Base-by-base conservation (phyloP, 2,888 invertebrate genomes). In the Phyllotreta striolata region DNA sequence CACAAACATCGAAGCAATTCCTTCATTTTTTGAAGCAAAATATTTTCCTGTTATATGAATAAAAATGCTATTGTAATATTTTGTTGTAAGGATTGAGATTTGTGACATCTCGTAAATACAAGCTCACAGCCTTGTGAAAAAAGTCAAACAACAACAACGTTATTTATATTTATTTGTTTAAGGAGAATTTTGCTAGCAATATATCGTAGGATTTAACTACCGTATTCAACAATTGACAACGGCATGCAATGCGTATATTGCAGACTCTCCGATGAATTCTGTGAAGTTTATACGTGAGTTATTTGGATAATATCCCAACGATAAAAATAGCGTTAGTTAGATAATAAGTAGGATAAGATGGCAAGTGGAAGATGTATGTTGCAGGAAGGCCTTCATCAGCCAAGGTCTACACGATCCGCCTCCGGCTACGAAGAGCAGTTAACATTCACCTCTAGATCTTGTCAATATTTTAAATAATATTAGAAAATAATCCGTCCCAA, bases 391-490 rank as follows among this genome's bases (percentile, higher is more conserved):
- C 75, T 76, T 74, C 71, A 66, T 70, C 66, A 74, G 76, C 75
- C 76, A 76, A 76, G 76, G 76, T 76, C 76, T 74, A 75, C 76
- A 76, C 76, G 76, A 75, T 64, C 52, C 38, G 74, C 76, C 74
- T 63, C 47, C 41, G 70, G 76, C 73, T 62, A 66, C 63, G 59
- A 55, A 62, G 69, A 67, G 66, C 65, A 64, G 66, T 67, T 66
- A 67, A 66, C 68, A 70, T 68, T 68, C 65, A 66, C 68, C 66
- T 71, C 69, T 66, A 72, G 72, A 73, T 73, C 70, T 71, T 59
- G 59, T 59, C 60, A 60, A 60, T 60, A 60, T 60, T 60, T 60
- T 52, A 60, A 60, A 60, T 54, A 60, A 60, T 60, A 60, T 60
- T 54, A 60, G 60, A 60, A 60, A 60, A 60, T 44, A 56, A 24